phyloP scores from a whole-genome alignment of 2,113 vertebrate genomes.

The Chaenogobius annularis region DNA sequence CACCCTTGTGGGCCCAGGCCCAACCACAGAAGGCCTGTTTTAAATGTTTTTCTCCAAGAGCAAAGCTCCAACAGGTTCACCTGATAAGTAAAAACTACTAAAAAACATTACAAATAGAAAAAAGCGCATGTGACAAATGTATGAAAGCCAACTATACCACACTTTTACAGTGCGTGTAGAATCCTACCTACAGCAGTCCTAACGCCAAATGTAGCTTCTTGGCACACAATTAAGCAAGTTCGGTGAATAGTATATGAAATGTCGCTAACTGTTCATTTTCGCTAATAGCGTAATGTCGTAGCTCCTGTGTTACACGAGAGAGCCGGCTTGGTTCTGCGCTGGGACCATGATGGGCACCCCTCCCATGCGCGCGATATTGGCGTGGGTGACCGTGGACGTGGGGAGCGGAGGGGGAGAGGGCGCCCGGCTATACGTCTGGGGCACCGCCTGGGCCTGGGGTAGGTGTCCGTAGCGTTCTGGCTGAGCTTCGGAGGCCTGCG shows the following conservation, averaged over 20 bases:
- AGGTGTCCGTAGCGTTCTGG: conserved; percentile 69
- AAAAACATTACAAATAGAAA: conserved; percentile 53
- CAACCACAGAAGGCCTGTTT: background rate
- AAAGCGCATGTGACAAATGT: conserved; percentile 44
- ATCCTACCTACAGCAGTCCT: conserved; percentile 43
- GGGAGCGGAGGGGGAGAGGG: conserved; percentile 55
- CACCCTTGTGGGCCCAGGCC: too few species aligned
- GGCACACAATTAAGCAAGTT: conserved; percentile 1
- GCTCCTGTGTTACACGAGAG: conserved; percentile 79
- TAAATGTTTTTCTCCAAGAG: background rate
- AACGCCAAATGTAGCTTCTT: conserved; percentile 13
- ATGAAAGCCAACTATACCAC: conserved; percentile 52
- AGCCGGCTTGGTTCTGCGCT: conserved; percentile 87
- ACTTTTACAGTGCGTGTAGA: conserved; percentile 45
- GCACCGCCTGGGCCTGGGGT: conserved; percentile 58
- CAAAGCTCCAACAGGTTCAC: background rate
- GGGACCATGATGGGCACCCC: conserved; percentile 89
- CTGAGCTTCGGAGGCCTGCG: conserved; percentile 46
- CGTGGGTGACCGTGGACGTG: conserved; percentile 68
- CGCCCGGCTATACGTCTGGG: conserved; percentile 28
- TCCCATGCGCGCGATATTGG: conserved; percentile 84
- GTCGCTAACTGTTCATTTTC: conserved; percentile 11
- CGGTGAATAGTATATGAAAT: conserved; percentile 20
- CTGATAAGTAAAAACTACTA: conserved; percentile 17
- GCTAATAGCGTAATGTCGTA: background rate